phyloP scores from a whole-genome alignment of 2,113 vertebrate genomes.

The Uropsilus gracilis region DNA sequence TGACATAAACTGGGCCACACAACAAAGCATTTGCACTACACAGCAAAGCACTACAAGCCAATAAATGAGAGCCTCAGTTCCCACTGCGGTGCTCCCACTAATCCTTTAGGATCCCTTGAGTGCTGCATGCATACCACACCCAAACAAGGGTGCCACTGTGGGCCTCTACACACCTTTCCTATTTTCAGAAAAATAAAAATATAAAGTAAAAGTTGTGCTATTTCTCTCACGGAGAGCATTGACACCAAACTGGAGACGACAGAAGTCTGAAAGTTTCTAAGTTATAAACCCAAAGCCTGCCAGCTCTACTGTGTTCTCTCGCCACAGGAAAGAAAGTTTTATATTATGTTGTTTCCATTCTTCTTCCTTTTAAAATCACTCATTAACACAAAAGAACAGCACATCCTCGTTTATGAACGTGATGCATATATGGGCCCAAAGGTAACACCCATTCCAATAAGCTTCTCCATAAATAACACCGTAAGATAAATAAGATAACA shows the following conservation, averaged over 20 bases:
- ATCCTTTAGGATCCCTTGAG: neutral
- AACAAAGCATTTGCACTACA: neutral
- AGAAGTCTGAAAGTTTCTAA: neutral
- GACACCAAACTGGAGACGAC: neutral
- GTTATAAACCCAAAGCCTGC: neutral
- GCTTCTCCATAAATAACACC: too few species aligned
- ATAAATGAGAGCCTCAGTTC: rapidly evolving
- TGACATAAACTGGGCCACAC: neutral
- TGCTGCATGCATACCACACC: neutral
- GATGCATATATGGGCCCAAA: constrained; percentile 15
- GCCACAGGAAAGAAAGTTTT: neutral
- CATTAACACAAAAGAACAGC: neutral
- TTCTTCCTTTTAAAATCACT: constrained; percentile 43
- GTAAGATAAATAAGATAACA: too few species aligned
- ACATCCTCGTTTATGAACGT: constrained; percentile 3
- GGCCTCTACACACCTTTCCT: neutral
- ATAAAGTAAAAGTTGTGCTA: constrained; percentile 8
- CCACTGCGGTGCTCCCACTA: rapidly evolving
- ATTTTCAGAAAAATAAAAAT: neutral
- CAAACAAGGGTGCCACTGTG: neutral
- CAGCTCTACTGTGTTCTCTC: neutral
- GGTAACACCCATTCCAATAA: neutral
- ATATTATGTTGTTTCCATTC: neutral
- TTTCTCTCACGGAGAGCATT: neutral
- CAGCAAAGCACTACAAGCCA: neutral